Conservation (phyloP, 2,888 invertebrate genomes). For the Trichacis sp. region DNA sequence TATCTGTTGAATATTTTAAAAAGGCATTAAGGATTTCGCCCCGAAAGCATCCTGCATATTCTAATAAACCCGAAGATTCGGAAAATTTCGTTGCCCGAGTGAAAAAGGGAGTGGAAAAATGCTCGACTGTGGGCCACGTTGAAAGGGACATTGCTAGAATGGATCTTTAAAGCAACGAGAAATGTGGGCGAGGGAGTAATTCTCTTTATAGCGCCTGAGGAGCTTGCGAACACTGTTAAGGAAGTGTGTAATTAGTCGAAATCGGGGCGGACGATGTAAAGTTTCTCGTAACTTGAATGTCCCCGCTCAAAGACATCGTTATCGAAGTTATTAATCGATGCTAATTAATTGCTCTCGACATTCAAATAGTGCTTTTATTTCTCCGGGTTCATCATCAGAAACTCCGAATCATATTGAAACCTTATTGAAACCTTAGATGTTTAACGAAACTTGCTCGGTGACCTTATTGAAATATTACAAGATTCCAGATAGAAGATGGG, state of each 20-base stretch:
- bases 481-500: too few relatives aligned
- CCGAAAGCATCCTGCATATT: too few relatives aligned
- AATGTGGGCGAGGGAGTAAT: conserved; percentile 3
- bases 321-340: conserved; percentile 14
- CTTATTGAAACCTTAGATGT: too few relatives aligned
- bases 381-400: too few relatives aligned
- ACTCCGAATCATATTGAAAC: too few relatives aligned
- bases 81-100: conserved; percentile 27
- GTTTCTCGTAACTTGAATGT: background rate
- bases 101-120: background rate
- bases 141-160: background rate
- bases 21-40: too few relatives aligned
- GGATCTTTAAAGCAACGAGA: conserved; percentile 1
- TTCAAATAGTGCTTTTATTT: too few relatives aligned
- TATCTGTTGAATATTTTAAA: background rate
- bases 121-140: background rate
- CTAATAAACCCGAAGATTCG: conserved; percentile 16
- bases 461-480: too few relatives aligned
- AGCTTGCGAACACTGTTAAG: conserved; percentile 4
- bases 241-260: conserved; percentile 36
- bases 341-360: conserved; percentile 14
- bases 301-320: conserved; percentile 1
- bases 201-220: conserved; percentile 1
- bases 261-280: conserved; percentile 40
- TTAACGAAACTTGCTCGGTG: too few relatives aligned